Evolutionary conservation across 2,888 invertebrate genomes (phyloP), one percentile per base, ranked within the genome.

Genomic region (Acanthosoma haemorrhoidale): DNA sequence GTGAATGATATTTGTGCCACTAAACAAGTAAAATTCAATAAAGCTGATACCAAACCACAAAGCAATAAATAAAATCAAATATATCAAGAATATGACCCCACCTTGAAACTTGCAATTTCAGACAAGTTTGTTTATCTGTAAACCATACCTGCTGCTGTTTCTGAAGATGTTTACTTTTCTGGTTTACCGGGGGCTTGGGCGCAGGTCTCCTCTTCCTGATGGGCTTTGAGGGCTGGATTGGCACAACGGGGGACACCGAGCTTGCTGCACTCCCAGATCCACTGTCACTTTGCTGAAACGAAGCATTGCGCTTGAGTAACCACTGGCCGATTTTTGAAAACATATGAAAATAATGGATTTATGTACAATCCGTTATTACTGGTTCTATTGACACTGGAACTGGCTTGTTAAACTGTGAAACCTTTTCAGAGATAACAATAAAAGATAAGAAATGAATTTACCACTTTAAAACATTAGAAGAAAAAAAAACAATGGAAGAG

Each of bases 191-290:
- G 0, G 86, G 86, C 76, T 84, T 84, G 0, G 86, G 86, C 0
- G 86, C 86, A 0, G 84, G 85, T 68, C 85, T 78, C 66, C 85
- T 79, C 76, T 85, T 86, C 58, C 84, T 75, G 8, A 75, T 78
- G 70, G 81, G 82, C 1, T 85, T 84, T 29, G 83, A 81, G 2
- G 85, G 84, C 38, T 79, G 78, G n/a, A 78, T 75, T 5, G 77
- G 75, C 5, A 78, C 77, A 73, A 72, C 77, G 34, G 76, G 79
- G 3, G 78, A 74, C 2, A 86, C 86, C 75, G 86, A 86, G 63
- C 84, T 82, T n/a, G 84, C 83, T 4, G 86, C 86, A 31, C 86
- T 86, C 73, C 84, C 80, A 75, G 82, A 83, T 25, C 82, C 83
- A 34, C 67, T 67, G 13, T 67, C 67, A 31, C 67, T 67, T 21